Evolutionary conservation across 2,113 vertebrate genomes (phyloP).

Genomic region (Ptilonorhynchus violaceus): DNA sequence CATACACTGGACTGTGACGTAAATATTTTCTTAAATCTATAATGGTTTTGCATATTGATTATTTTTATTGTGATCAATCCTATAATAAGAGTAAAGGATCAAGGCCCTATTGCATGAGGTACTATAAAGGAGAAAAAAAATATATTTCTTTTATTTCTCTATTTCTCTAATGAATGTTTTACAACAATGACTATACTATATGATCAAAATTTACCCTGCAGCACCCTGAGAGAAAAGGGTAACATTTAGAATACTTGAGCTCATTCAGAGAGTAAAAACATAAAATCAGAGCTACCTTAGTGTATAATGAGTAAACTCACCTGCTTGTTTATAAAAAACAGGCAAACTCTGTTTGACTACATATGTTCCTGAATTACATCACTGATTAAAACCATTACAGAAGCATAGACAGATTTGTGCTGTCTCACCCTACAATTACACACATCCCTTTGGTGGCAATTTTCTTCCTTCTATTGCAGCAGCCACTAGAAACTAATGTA

Average conservation of each 20-base stretch:
- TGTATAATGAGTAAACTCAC: neutral
- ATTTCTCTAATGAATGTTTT: neutral
- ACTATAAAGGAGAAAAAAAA: neutral
- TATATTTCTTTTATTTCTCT: neutral
- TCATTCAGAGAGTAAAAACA: neutral
- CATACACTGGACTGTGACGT: neutral
- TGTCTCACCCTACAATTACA: neutral
- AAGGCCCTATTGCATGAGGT: neutral
- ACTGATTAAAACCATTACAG: neutral
- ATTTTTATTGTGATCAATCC: neutral
- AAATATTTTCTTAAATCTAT: neutral
- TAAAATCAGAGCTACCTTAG: neutral
- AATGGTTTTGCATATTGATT: neutral
- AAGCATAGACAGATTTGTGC: neutral
- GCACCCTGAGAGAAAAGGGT: neutral
- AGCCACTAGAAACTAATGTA: neutral
- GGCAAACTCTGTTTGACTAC: neutral
- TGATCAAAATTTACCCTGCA: neutral
- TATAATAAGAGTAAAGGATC: neutral
- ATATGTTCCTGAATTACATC: neutral
- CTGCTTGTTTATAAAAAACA: neutral
- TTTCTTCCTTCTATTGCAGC: neutral
- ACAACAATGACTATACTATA: neutral
- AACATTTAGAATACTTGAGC: neutral
- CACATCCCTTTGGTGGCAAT: neutral